Conservation (phyloP, 2,797 vertebrate species). For the Macropus fuliginosus region DNA sequence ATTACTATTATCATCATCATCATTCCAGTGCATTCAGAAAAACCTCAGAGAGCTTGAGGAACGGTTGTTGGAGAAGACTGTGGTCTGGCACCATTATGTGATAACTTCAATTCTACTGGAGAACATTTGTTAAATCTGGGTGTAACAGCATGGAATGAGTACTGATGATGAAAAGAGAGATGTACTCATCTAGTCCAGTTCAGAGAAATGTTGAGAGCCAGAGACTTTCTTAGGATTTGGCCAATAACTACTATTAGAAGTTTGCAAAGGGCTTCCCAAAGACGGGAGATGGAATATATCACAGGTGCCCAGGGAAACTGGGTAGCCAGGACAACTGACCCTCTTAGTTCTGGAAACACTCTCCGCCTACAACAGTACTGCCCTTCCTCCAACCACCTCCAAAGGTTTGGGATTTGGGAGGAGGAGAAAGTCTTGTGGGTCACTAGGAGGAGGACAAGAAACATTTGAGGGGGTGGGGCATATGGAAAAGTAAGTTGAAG, state of each 20-base stretch:
- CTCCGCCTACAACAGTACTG: too few relatives aligned
- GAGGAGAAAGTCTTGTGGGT: too few relatives aligned
- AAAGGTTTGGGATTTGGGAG: too few relatives aligned
- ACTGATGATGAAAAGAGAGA: not conserved
- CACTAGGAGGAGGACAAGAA: too few relatives aligned
- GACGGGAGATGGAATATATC: not conserved
- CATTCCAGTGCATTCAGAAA: not conserved
- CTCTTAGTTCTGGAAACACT: too few relatives aligned
- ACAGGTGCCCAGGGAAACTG: not conserved
- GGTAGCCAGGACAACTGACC: not conserved
- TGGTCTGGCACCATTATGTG: not conserved
- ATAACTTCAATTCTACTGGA: not conserved
- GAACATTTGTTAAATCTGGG: not conserved
- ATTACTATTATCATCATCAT: not conserved
- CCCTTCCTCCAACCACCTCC: too few relatives aligned
- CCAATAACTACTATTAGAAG: not conserved
- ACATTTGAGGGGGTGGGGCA: too few relatives aligned
- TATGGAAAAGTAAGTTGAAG: too few relatives aligned
- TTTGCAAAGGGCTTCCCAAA: not conserved
- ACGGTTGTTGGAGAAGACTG: not conserved
- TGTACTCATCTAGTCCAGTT: not conserved
- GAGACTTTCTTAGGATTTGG: not conserved
- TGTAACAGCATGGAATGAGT: not conserved
- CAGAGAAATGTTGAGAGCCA: not conserved
- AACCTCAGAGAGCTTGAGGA: not conserved